phyloP scores from a whole-genome alignment of 2,888 invertebrate genomes.

The Amblyjoppa proteus region DNA sequence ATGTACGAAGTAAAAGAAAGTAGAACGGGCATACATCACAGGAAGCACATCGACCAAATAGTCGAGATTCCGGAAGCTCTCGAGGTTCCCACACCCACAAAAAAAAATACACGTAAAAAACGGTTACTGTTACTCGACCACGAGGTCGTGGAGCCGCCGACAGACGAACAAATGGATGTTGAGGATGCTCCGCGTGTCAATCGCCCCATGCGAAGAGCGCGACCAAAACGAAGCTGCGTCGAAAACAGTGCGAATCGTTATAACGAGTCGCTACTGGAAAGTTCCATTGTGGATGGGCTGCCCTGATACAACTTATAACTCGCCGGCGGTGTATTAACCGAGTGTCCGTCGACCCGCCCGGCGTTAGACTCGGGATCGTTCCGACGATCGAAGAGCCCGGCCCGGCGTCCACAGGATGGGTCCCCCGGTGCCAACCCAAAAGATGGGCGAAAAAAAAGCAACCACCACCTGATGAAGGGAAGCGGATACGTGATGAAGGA shows the following conservation, averaged over 20 bases:
- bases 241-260: not conserved
- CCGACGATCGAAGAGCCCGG: not conserved
- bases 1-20: constrained; percentile 49
- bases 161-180: not conserved
- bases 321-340: not conserved
- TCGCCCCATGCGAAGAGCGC: not conserved
- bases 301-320: not conserved
- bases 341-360: too few relatives aligned
- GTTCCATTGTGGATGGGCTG: not conserved
- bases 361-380: not conserved
- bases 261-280: constrained; percentile 3
- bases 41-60: constrained; percentile 60
- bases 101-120: not conserved
- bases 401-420: not conserved
- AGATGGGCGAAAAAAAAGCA: not conserved
- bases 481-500: not conserved
- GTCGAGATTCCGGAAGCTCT: constrained; percentile 10
- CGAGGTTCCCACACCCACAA: not conserved
- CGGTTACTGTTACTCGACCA: not conserved
- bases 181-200: not conserved
- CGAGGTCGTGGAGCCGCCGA: not conserved
- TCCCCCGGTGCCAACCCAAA: not conserved
- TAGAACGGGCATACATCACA: constrained; percentile 26
- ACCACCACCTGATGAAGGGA: not conserved
- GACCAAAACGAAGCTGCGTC: not conserved